Evolutionary conservation across 1,140 invertebrate species (phyloP), one percentile per base, ranked within the genome.

Genomic region (Limonius californicus): DNA sequence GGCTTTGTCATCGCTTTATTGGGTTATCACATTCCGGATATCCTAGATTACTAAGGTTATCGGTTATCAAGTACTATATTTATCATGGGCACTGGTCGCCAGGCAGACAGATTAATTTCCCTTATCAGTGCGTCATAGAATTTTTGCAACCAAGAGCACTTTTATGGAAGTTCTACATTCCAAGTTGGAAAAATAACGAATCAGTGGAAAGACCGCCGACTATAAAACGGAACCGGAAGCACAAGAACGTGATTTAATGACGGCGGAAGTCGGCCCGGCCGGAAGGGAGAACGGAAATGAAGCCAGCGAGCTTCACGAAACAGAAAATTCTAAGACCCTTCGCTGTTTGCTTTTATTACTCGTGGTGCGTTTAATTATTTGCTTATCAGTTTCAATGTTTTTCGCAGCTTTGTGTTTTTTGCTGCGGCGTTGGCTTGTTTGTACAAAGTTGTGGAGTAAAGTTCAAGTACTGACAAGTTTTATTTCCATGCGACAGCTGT

Each of bases 281-380:
- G 45, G 45, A 50, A 50, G 45, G 45, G 45, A 50, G 45, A 50
- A 50, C 45, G 45, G 45, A 50, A 50, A 50, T 50, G n/a, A 50
- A 50, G 8, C 45, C 7, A 21, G 45, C 45, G 16, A 50, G 45
- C 7, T 50, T 21, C 20, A 50, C 45, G 45, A 21, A 50, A 50
- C 45, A 50, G 45, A 50, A 50, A 50, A 50, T 50, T 50, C 14
- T 50, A 50, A 50, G 45, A 18, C 9, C 45, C 45, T 50, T 16
- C 45, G 7, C n/a, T 39, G 35, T 39, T 8, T 18, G 45, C 15
- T 18, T 18, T 12, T 50, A 50, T 50, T 50, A 18, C 16, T 50
- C 15, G 45, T 18, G 9, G 18, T 2, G 20, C 3, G 8, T 39
- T n/a, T 39, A 39, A 50, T 21, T 21, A 50, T 50, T 50, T 21